Conservation (phyloP, 2,888 invertebrate species). For the Crioceris asparagi region DNA sequence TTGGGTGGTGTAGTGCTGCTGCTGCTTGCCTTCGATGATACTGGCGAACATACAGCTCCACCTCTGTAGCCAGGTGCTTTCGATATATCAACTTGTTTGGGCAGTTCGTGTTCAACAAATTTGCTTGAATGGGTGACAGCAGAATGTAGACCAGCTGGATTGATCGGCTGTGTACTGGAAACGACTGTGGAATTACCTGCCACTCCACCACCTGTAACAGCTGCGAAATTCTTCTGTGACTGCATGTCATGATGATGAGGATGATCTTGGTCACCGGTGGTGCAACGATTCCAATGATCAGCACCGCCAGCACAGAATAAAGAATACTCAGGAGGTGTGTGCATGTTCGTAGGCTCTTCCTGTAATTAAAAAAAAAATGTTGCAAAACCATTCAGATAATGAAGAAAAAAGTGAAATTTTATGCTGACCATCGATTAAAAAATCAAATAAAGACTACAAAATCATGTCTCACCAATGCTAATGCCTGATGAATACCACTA, state of each 20-base stretch:
- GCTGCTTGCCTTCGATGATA: constrained; percentile 50
- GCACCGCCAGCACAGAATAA: constrained; percentile 65
- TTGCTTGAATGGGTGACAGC: constrained; percentile 37
- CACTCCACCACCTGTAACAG: constrained; percentile 47
- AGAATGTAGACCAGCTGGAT: constrained; percentile 16
- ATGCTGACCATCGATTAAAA: too few species aligned
- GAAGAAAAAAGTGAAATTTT: too few species aligned
- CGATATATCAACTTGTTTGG: constrained; percentile 66
- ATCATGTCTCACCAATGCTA: too few species aligned
- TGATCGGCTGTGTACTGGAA: constrained; percentile 28
- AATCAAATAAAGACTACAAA: too few species aligned
- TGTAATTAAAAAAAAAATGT: constrained; percentile 5
- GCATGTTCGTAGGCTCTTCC: constrained; percentile 18
- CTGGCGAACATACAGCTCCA: constrained; percentile 66
- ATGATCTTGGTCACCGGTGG: constrained; percentile 42
- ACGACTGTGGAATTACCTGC: constrained; percentile 20
- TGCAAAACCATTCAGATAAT: too few species aligned
- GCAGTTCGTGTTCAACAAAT: constrained; percentile 45
- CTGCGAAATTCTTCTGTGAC: constrained; percentile 57
- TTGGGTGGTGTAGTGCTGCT: constrained; percentile 45
- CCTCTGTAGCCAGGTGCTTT: constrained; percentile 89
- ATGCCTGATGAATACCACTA: constrained; percentile 17
- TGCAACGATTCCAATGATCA: constrained; percentile 48
- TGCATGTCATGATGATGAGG: constrained; percentile 47
- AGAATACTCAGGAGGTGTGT: constrained; percentile 66